Evolutionary conservation across 2,113 vertebrate genomes (phyloP), one percentile per base, ranked within the genome.

Genomic region (Pituophis catenifer): DNA sequence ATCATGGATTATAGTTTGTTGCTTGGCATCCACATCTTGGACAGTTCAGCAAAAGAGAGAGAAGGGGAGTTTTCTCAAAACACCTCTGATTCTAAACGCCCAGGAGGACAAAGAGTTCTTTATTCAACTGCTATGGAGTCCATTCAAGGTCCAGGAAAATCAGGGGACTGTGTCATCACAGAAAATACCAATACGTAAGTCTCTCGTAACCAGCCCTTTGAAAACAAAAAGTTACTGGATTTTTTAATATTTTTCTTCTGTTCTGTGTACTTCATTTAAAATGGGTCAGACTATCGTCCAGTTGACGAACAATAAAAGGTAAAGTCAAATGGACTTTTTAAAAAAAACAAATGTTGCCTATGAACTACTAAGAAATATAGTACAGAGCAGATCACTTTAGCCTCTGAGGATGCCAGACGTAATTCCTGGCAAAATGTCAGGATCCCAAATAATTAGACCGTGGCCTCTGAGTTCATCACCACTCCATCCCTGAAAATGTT

Each of bases 1-100:
- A 99, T 99, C 96, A 99, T 99, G 99, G 99, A 99, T 97, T 99
- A 99, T 96, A 99, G 99, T 96, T 97, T 99, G 93, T 97, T 99
- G 92, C 97, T 99, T 93, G 99, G 99, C 52, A 98, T 99, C 92
- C 99, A 99, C 19, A 96, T 99, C 88, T 94, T 99, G 96, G 98
- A 98, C 95, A 98, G 98, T 62, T 97, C 96, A 88, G 96, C 97
- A 62, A 98, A 98, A 96, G 99, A 99, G 15, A 98, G 97, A 95
- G 98, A 98, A 48, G 98, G 95, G 3, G 99, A 99, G 55, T 94
- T 94, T 65, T 98, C 97, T 17, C 98, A 98, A 95, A 98, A 97
- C 0, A 88, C 96, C 52, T 97, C 97, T 0, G 99, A 99, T 2
- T 93, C 98, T 3, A 99, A 98, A 97, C 98, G 99, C 24, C 98